phyloP scores from a whole-genome alignment of 2,113 vertebrate species.

The Lophotis ruficrista region DNA sequence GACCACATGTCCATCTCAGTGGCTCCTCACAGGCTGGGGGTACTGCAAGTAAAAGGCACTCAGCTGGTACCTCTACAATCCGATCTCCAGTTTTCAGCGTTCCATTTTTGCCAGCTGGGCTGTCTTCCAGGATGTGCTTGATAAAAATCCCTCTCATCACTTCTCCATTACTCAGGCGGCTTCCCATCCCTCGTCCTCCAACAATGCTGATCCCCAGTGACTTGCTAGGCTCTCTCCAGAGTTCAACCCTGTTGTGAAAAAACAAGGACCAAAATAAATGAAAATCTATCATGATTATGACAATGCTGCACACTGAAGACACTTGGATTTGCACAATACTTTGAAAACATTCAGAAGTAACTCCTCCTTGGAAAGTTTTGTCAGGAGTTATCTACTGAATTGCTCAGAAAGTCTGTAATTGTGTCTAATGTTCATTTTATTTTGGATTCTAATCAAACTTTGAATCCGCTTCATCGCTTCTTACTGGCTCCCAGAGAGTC shows the following conservation, averaged over 20 bases:
- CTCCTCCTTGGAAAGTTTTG: neutral
- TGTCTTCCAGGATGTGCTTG: slow-evolving; percentile 96
- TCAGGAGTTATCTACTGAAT: neutral
- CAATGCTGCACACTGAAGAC: neutral
- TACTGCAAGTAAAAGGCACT: neutral
- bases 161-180: slow-evolving; percentile 93
- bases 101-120: slow-evolving; percentile 92
- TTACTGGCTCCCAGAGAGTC: neutral
- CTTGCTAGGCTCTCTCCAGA: slow-evolving; percentile 90
- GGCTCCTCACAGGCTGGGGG: neutral
- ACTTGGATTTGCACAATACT: neutral
- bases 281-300: neutral
- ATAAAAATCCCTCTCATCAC: slow-evolving; percentile 99
- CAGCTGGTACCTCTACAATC: slow-evolving; percentile 87
- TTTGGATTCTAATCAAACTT: neutral
- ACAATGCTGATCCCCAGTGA: slow-evolving; percentile 98
- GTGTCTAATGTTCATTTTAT: neutral
- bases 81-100: slow-evolving; percentile 95
- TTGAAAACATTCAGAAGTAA: neutral
- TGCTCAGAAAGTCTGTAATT: neutral
- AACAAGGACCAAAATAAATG: neutral
- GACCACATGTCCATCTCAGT: neutral
- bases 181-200: slow-evolving; percentile 96
- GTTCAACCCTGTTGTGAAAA: slow-evolving; percentile 84
- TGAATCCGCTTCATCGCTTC: neutral